phyloP scores from a whole-genome alignment of 2,888 invertebrate genomes.

The Ochlodes sylvanus region DNA sequence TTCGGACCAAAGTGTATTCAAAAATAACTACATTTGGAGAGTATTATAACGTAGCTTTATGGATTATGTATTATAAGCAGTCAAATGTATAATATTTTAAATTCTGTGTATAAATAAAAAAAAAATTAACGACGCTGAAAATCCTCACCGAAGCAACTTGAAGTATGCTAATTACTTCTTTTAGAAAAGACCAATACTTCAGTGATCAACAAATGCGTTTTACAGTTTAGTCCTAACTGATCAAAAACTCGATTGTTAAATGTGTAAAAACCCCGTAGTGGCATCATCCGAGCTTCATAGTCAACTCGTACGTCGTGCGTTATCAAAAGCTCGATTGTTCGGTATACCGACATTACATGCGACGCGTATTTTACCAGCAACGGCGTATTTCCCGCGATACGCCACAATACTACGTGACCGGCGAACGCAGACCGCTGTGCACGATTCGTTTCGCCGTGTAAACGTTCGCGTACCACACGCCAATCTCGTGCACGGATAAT shows the following conservation, averaged over 20 bases:
- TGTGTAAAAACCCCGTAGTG: too few relatives aligned
- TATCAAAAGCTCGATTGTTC: neutral
- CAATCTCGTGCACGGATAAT: too few relatives aligned
- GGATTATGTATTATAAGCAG: too few relatives aligned
- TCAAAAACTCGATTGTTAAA: too few relatives aligned
- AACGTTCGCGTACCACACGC: neutral
- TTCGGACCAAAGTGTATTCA: neutral
- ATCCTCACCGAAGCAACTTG: too few relatives aligned
- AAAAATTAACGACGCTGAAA: too few relatives aligned
- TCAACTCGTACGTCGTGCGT: neutral
- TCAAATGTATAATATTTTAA: too few relatives aligned
- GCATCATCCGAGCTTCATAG: neutral
- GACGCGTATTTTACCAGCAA: constrained; percentile 11
- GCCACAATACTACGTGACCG: constrained; percentile 52
- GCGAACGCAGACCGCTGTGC: constrained; percentile 54
- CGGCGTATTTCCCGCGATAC: constrained; percentile 53
- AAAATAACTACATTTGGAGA: constrained; percentile 3
- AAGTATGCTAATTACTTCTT: too few relatives aligned
- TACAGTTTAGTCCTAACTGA: too few relatives aligned
- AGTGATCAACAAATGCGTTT: too few relatives aligned
- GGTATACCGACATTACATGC: constrained; percentile 12
- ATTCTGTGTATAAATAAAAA: too few relatives aligned
- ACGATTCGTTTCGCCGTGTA: constrained; percentile 45
- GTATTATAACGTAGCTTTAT: neutral
- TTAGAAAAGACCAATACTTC: too few relatives aligned